Evolutionary conservation across 1,140 invertebrate species (phyloP).

Genomic region (Dinothrombium tinctorium): DNA sequence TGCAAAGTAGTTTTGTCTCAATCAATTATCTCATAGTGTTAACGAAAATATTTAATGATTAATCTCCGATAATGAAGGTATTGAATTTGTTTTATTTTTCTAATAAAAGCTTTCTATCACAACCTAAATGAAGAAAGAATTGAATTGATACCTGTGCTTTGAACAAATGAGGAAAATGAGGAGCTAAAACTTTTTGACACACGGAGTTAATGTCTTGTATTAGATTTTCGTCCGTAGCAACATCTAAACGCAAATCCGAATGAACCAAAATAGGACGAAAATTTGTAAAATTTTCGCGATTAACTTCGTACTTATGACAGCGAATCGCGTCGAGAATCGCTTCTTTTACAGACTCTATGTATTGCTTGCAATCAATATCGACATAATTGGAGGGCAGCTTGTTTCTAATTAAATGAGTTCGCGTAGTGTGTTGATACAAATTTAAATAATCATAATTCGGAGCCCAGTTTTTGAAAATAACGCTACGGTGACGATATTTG

Average conservation of each 20-base stretch:
- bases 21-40: neutral
- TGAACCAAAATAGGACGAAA: neutral
- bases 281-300: neutral
- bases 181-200: neutral
- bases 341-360: neutral
- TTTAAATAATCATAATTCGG: constrained; percentile 37
- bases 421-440: constrained; percentile 40
- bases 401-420: constrained; percentile 32
- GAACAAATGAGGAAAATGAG: neutral
- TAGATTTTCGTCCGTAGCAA: neutral
- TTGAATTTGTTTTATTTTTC: no score
- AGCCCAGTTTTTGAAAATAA: constrained; percentile 31
- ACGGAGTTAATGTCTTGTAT: neutral
- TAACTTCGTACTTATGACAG: no score
- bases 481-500: constrained; percentile 33
- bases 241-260: neutral
- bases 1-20: neutral
- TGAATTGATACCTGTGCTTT: neutral
- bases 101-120: no score
- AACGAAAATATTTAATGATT: neutral
- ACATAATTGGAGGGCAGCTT: constrained; percentile 14
- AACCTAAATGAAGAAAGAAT: neutral
- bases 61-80: no score
- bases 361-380: neutral
- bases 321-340: neutral